A percentile compares a stretch with the other conserved stretches of the same genome.
Evolutionary conservation across 1,140 invertebrate genomes (phyloP).

Genomic region (Brachionus angularis): DNA sequence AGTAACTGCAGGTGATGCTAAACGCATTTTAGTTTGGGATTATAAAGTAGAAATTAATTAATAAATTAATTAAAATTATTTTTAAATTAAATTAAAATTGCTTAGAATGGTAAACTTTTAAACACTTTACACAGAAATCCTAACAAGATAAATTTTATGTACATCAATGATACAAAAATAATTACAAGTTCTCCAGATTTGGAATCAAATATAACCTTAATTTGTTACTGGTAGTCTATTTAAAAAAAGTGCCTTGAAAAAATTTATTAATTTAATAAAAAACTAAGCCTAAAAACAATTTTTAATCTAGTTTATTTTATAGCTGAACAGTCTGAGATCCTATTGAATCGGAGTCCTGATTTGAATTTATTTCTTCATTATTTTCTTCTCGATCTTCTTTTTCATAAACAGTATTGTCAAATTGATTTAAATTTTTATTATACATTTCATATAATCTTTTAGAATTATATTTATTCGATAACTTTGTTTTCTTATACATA

Average conservation of each 20-base stretch:
- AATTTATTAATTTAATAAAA: too few relatives aligned
- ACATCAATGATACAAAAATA: constrained; percentile 52
- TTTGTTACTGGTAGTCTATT: constrained; percentile 30
- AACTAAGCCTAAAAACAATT: too few relatives aligned
- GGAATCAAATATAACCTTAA: constrained; percentile 22
- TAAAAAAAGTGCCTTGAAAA: too few relatives aligned
- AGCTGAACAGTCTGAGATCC: constrained; percentile 12
- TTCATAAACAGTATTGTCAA: neutral
- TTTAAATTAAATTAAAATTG: too few relatives aligned
- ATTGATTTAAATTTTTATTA: neutral
- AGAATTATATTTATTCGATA: neutral
- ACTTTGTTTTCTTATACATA: constrained; percentile 6
- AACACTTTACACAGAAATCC: constrained; percentile 53
- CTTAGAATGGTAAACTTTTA: constrained; percentile 48
- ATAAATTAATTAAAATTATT: too few relatives aligned
- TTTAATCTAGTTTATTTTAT: too few relatives aligned
- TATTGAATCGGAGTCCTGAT: constrained; percentile 6
- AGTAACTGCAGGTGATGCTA: constrained; percentile 56
- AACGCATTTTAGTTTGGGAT: constrained; percentile 55
- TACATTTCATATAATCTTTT: neutral
- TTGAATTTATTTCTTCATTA: neutral
- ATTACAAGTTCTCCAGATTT: constrained; percentile 53
- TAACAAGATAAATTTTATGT: constrained; percentile 51
- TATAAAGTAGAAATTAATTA: constrained; percentile 46
- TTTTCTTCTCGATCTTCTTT: neutral